Evolutionary conservation across 64 coral and sea anemone species (phyloP), one percentile per base, ranked within the genome.

Genomic region (Porites lutea): DNA sequence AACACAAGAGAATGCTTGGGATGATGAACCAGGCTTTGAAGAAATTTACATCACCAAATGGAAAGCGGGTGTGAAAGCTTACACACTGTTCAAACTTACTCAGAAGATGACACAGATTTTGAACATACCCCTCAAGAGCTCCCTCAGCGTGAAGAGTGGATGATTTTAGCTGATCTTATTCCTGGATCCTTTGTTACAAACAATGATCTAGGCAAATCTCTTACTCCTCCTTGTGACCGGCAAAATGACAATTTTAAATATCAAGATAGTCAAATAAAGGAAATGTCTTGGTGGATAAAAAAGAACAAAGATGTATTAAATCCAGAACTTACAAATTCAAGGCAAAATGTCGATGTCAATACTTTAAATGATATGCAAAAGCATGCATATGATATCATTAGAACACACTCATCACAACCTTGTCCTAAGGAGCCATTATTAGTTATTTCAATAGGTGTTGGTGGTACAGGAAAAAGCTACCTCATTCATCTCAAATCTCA

Each of bases 251-350:
- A 82, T 78, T 55, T 70, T 54, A 71, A 65, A 60, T 93, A 93
- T 84, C 76, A 65, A 88, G 84, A 79, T 75, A 86, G 79, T 59
- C 92, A 93, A 93, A 93, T 93, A 59, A 86, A 86, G 67, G 84
- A 93, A 93, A 93, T 93, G 92, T 71, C 84, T 71, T 69, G 66
- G 27, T 93, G 92, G 84, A 93, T 93, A 69, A 93, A 78, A 63
- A 87, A 79, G 19, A 93, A 55, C 14, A 93, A 52, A 80, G 82
- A 93, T 70, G 71, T 78, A 27, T 77, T 52, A 70, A 73, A 78
- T 61, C 48, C 74, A 52, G 19, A 59, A 72, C 72, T 75, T 75
- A 75, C 72, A 75, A 75, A 75, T 75, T 48, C 72, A 75, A 75
- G 43, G 50, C 45, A 75, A 75, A 75, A 75, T 75, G 72, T 75